Evolutionary conservation across 2,797 vertebrate genomes (phyloP).

Genomic region (Sebastes glaucus): DNA sequence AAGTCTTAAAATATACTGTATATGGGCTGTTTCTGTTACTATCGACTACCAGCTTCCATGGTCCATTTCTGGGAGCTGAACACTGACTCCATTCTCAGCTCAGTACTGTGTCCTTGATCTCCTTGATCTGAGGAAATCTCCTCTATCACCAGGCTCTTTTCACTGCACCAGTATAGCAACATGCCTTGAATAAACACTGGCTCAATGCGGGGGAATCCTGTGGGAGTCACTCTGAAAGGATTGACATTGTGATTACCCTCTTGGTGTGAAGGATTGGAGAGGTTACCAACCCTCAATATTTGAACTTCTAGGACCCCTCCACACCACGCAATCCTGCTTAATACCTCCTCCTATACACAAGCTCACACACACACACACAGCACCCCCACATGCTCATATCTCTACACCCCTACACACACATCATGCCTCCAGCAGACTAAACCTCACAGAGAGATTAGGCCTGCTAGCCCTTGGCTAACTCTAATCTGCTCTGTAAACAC

Average conservation of each 20-base stretch:
- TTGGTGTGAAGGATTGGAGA: constrained; percentile 75
- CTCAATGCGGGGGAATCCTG: constrained; percentile 61
- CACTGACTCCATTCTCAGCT: constrained; percentile 38
- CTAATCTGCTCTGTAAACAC: constrained; percentile 85
- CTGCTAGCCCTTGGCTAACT: constrained; percentile 67
- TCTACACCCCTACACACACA: constrained; percentile 52
- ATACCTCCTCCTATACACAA: constrained; percentile 65
- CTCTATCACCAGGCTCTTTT: constrained; percentile 63
- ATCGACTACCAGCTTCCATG: not conserved
- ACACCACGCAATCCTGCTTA: constrained; percentile 58
- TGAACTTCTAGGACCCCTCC: constrained; percentile 76
- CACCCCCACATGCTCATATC: constrained; percentile 60
- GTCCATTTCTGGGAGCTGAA: constrained; percentile 25
- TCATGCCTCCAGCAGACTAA: constrained; percentile 53
- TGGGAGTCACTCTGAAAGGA: constrained; percentile 78
- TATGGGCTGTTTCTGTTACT: not conserved
- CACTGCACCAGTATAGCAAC: constrained; percentile 61
- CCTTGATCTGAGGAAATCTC: constrained; percentile 66
- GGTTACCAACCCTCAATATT: constrained; percentile 84
- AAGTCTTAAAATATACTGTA: not conserved
- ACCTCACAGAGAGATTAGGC: constrained; percentile 74
- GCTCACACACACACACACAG: constrained; percentile 48
- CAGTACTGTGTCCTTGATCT: constrained; percentile 54
- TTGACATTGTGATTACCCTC: constrained; percentile 81
- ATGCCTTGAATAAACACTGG: constrained; percentile 74